A percentile compares a stretch with the other conserved stretches of the same genome.
Evolutionary conservation across 2,888 invertebrate species (phyloP).

Genomic region (Drosophila kokeensis): DNA sequence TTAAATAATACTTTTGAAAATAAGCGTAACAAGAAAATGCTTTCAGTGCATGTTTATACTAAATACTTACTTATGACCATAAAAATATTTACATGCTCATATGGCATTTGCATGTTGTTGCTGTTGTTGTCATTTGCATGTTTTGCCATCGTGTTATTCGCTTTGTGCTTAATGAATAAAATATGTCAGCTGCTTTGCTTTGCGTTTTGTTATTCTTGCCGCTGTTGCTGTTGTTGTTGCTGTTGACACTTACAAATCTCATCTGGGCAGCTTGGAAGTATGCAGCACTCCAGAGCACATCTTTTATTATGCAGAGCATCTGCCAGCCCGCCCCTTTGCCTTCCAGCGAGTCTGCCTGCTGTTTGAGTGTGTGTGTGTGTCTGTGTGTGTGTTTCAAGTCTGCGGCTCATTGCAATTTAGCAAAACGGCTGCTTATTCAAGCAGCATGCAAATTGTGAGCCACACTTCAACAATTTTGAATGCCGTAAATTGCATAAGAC

Average conservation of each 20-base stretch:
- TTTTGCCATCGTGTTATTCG: constrained; percentile 63
- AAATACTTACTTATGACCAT: constrained; percentile 81
- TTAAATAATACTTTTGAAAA: not conserved
- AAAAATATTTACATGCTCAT: constrained; percentile 79
- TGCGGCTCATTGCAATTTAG: constrained; percentile 31
- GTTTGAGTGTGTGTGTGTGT: constrained; percentile 24
- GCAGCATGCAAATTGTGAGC: constrained; percentile 33
- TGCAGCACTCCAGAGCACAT: constrained; percentile 52
- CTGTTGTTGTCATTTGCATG: constrained; percentile 76
- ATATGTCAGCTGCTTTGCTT: constrained; percentile 75
- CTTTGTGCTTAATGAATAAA: constrained; percentile 79
- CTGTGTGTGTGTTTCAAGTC: constrained; percentile 20
- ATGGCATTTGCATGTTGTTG: constrained; percentile 55
- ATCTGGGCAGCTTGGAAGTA: constrained; percentile 61
- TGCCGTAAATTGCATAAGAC: constrained; percentile 42
- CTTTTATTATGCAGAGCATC: constrained; percentile 53
- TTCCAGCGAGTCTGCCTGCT: constrained; percentile 11
- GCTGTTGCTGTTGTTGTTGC: constrained; percentile 34
- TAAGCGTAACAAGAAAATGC: not conserved
- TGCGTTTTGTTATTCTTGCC: constrained; percentile 17
- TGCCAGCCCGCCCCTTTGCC: constrained; percentile 5
- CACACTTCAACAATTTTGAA: constrained; percentile 34
- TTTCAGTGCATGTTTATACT: constrained; percentile 50
- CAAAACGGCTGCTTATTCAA: constrained; percentile 43
- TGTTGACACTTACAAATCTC: constrained; percentile 70